Evolutionary conservation across 1,140 invertebrate genomes (phyloP), one percentile per base, ranked within the genome.

Genomic region (Kradibia gibbosae): DNA sequence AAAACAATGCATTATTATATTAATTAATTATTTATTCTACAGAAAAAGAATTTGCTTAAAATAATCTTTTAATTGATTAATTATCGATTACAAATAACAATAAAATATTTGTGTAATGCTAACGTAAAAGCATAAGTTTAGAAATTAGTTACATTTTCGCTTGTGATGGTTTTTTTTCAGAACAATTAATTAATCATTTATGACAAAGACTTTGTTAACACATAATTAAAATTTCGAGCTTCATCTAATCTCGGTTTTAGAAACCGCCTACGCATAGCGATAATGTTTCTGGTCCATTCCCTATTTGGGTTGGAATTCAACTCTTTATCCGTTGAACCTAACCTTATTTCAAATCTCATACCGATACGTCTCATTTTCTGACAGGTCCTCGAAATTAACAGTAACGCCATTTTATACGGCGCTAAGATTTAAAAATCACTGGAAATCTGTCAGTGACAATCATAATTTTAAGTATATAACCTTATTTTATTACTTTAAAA

Each of bases 81-180:
- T 57, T 65, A 62, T 48, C 7, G 31, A 36, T 42, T 53, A 10
- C 34, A 78, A 70, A 78, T 25, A 70, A 79, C 10, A 39, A n/a
- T n/a, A 70, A 55, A 10, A n/a, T 36, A 28, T 34, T 20, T 17
- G 31, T 39, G 39, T 55, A 60, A 45, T 57, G 22, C 36, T 39
- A 4, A 57, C 36, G 11, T n/a, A n/a, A 39, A 57, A 62, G 25
- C 36, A 50, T 62, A 62, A 62, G 39, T 25, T 42, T 53, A 67
- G n/a, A n/a, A 17, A 55, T 8, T 48, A 80, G 67, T 80, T 34
- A 80, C 78, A 80, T 80, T 80, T 80, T 80, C 15, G 10, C 28
- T n/a, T 22, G n/a, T 1, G 25, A 20, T 17, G 3, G 11, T 62
- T 65, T 25, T 65, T 11, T 13, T 48, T 34, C 5, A 48, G 73